Base-by-base conservation (phyloP, 1,140 invertebrate genomes). In the Trachelipus rathkii region DNA sequence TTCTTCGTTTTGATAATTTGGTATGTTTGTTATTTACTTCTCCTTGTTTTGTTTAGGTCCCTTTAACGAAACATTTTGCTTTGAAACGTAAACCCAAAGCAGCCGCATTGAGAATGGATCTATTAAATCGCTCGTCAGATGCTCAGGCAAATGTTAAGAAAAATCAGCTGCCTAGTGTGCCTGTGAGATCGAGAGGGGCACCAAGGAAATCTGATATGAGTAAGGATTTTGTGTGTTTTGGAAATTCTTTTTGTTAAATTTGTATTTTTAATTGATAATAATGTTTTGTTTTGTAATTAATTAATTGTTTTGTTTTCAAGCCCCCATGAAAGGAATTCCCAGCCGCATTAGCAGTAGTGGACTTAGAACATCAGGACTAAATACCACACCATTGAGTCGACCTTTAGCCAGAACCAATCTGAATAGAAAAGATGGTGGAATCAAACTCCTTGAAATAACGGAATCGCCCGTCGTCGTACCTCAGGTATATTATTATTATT, bases 51-150 rank as follows among this genome's bases (percentile, higher is more conserved):
- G 33, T 19, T 33, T 78, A 87, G 79, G 85, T 87, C 19, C 85
- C 84, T 46, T 85, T 87, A 13, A 83, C 85, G 0, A 97, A 97
- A 86, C 95, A 98, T 87, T 99, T 99, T 84, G 94, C 92, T 44
- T 84, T 98, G 4, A 97, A 96, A 86, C 89, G 95, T 71, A 97
- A 97, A 86, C 95, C 95, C 8, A 99, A 99, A 86, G 97, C 95
- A 76, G 94, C 94, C 0, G 90, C 93, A 4, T 85, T 98, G 23
- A 88, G 95, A 77, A 92, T 92, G 44, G 96, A 98, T 83, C 85
- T 98, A 19, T 84, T 98, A 45, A 93, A 95, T 82, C 97, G 97
- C 86, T 95, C 95, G 0, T 88, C 89, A 7, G 96, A 98, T 86
- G 93, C 92, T 15, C 90, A 92, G 21, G 92, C 89, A 46, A 96